Percentiles rank a stretch among this genome's conserved stretches.
Conservation (phyloP, 2,113 vertebrate genomes). For the Ammospiza nelsoni region DNA sequence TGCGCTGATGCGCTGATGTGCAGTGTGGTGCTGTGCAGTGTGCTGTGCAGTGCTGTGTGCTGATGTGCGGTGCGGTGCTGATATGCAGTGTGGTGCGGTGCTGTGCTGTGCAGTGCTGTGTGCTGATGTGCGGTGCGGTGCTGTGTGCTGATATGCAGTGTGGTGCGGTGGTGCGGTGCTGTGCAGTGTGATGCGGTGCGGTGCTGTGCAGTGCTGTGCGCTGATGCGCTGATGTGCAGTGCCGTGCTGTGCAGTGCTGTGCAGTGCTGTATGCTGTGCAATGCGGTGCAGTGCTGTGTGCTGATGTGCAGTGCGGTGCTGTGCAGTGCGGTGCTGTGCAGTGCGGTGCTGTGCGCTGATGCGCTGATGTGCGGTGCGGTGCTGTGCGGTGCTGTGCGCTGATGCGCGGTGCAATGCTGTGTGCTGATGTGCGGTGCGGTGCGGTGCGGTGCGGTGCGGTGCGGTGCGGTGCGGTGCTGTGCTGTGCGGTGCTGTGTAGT, state of each 20-base stretch:
- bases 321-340: no score
- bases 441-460: no score
- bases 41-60: neutral
- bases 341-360: no score
- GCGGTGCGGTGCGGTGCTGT: neutral
- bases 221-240: accelerated
- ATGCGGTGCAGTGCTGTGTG: neutral
- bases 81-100: no score
- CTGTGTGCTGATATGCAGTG: accelerated
- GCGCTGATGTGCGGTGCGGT: accelerated
- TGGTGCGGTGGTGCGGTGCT: no score
- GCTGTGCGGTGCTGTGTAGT: accelerated
- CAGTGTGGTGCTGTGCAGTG: no score
- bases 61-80: neutral
- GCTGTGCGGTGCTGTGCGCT: neutral
- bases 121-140: no score
- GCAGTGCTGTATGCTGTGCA: accelerated
- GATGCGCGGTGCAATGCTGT: neutral
- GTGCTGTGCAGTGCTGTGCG: no score
- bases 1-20: no score
- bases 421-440: no score
- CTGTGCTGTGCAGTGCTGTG: neutral
- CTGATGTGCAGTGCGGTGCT: neutral
- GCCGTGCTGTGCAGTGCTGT: accelerated
- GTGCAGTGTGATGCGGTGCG: no score